Evolutionary conservation across 1,140 invertebrate species (phyloP), one percentile per base, ranked within the genome.

Genomic region (Zaprionus tsacasi): DNA sequence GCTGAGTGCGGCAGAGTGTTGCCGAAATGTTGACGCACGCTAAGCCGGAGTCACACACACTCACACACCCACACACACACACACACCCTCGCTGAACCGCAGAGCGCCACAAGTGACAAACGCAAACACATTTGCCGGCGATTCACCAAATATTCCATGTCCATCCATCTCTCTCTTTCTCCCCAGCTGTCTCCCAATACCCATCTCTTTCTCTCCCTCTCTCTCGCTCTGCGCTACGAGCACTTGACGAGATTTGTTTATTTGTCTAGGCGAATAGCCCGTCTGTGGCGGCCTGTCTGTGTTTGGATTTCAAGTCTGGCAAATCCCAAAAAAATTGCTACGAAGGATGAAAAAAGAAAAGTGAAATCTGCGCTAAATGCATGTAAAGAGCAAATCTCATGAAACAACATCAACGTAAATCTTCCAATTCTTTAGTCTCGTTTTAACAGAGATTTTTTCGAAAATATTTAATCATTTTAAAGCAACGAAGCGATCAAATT

Each of bases 211-310:
- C 21, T 27, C 40, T 64, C 15, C 15, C 27, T n/a, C 33, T 65
- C 30, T 33, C 6, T 21, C 17, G 58, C 61, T 50, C 15, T 76
- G 60, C 60, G 60, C 70, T 66, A 65, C 68, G 67, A 59, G 80
- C 82, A 87, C 82, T 87, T 87, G 79, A 87, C 80, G 83, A 87
- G 83, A 88, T 87, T 88, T 87, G 83, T 87, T 88, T 87, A 87
- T 87, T 87, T 87, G 83, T 75, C 83, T 82, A 87, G 70, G 83
- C 83, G 83, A 83, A 82, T 77, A 64, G 80, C 60, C 70, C 76
- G 79, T 87, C 79, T 82, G 81, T 85, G 81, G 81, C 81, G 57
- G 80, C 60, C 70, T 72, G 79, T 87, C 79, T 87, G 83, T 88
- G 77, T 87, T 87, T 87, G 83, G 83, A 87, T 88, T 87, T 87